These are phyloP conservation scores for Ornithoptera alexandrae DNA, from an alignment of 2,888 invertebrate species.

Conservation along the genomic window DNA sequence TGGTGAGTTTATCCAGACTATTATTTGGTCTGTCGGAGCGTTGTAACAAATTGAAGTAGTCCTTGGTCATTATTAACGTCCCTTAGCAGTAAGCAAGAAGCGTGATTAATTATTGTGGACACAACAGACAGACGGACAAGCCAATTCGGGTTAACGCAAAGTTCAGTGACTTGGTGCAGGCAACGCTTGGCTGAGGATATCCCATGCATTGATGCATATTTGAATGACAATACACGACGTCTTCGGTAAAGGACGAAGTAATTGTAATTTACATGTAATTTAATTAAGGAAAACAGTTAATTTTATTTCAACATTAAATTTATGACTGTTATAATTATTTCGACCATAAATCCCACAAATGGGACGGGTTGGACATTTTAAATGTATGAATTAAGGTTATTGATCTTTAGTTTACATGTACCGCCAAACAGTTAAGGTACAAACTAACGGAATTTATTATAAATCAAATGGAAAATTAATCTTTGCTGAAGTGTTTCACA, in stretches of 20 bases:
- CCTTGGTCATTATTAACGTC: conserved; percentile 68
- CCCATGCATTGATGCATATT: conserved; percentile 39
- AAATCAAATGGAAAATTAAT: conserved; percentile 34
- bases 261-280: not conserved
- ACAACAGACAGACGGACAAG: conserved; percentile 54
- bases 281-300: not conserved
- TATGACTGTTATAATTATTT: conserved; percentile 7
- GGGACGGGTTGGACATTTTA: conserved; percentile 7
- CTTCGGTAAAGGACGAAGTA: not conserved
- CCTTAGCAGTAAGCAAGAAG: conserved; percentile 56
- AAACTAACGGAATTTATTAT: conserved; percentile 32
- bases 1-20: conserved; percentile 51
- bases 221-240: conserved; percentile 10
- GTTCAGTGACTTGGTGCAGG: conserved; percentile 61
- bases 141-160: conserved; percentile 63
- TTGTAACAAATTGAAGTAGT: conserved; percentile 67
- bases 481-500: conserved; percentile 37
- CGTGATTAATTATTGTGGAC: conserved; percentile 69
- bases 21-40: conserved; percentile 58
- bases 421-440: conserved; percentile 19
- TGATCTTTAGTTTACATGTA: not conserved
- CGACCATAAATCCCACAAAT: not conserved
- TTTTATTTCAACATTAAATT: not conserved
- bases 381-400: not conserved
- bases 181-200: conserved; percentile 31